A percentile compares a stretch with the other conserved stretches of the same genome.
Conservation (phyloP, 1,140 invertebrate genomes). For the Cotesia typhae region DNA sequence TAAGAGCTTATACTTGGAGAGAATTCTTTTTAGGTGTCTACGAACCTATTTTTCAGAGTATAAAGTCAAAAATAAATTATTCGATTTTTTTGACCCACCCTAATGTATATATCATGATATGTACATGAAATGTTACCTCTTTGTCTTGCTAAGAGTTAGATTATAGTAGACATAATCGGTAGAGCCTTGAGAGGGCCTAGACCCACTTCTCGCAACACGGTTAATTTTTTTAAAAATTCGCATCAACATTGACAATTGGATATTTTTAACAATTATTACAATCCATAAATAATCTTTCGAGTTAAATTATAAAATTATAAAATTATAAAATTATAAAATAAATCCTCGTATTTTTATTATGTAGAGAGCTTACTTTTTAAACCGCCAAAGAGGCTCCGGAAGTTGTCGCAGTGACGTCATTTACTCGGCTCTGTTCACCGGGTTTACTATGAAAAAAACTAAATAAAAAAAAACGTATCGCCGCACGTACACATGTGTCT, state of each 20-base stretch:
- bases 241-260: no score
- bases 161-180: slow-evolving; percentile 40
- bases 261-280: no score
- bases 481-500: neutral
- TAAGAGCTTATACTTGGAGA: no score
- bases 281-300: neutral
- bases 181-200: slow-evolving; percentile 52
- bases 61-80: no score
- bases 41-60: no score
- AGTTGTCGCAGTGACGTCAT: slow-evolving; percentile 27
- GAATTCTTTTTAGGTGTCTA: no score
- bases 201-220: slow-evolving; percentile 47
- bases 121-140: slow-evolving; percentile 5
- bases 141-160: slow-evolving; percentile 42
- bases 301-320: no score
- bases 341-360: neutral
- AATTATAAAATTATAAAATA: neutral
- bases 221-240: no score
- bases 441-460: slow-evolving; percentile 1
- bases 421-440: slow-evolving; percentile 4
- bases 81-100: no score
- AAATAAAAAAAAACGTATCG: slow-evolving; percentile 8
- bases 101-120: no score
- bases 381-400: slow-evolving; percentile 19
- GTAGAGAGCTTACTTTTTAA: no score